Conservation (phyloP, 1,140 invertebrate genomes). For the Leucophenga varia region DNA sequence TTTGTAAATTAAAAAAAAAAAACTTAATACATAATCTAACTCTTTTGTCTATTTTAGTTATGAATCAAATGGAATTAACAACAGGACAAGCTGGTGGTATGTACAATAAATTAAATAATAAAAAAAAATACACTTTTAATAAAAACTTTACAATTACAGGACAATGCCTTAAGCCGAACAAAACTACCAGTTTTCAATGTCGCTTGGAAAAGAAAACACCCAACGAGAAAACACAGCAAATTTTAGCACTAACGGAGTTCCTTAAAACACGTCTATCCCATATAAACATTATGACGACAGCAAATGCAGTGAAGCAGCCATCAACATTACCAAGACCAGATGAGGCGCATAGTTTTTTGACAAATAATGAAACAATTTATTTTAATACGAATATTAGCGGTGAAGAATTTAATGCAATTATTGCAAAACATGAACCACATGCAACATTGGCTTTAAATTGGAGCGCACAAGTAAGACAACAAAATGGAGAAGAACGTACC, state of each 20-base stretch:
- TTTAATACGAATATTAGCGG: constrained; percentile 43
- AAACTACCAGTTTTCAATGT: constrained; percentile 38
- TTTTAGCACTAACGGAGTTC: constrained; percentile 25
- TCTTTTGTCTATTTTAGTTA: constrained; percentile 21
- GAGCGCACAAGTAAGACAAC: constrained; percentile 32
- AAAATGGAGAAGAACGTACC: constrained; percentile 25
- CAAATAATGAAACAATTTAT: constrained; percentile 47
- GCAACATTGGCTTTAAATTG: constrained; percentile 41
- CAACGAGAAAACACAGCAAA: constrained; percentile 19
- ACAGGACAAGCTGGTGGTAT: constrained; percentile 32
- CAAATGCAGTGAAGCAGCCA: constrained; percentile 23
- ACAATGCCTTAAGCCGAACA: constrained; percentile 37
- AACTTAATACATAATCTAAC: not conserved
- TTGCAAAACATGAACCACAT: constrained; percentile 38
- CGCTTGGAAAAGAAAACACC: constrained; percentile 21
- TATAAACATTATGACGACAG: constrained; percentile 26
- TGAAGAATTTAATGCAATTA: constrained; percentile 49
- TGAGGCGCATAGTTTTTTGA: constrained; percentile 42
- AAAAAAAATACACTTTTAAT: not conserved
- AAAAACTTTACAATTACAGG: constrained; percentile 6
- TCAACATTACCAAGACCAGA: constrained; percentile 23
- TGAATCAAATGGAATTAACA: constrained; percentile 43
- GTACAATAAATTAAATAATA: not conserved
- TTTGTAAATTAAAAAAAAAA: not conserved
- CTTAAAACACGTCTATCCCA: constrained; percentile 35